Conservation (phyloP, 1,140 invertebrate genomes). For the Drosophila pseudoobscura region DNA sequence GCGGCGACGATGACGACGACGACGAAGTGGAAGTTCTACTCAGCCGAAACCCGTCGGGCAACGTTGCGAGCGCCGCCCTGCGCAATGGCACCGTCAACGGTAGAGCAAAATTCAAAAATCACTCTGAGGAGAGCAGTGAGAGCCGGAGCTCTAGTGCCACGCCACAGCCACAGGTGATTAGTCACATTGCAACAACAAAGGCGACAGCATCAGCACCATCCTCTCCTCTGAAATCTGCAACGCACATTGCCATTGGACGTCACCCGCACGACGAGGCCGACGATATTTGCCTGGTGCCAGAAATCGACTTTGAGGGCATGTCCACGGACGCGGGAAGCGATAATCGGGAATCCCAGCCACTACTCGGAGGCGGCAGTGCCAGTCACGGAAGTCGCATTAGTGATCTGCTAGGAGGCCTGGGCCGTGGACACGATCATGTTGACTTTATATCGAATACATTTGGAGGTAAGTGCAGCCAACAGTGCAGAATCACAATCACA, state of each 20-base stretch:
- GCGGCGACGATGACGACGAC: conserved; percentile 50
- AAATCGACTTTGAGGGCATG: conserved; percentile 85
- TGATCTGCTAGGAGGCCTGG: conserved; percentile 57
- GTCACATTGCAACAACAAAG: conserved; percentile 57
- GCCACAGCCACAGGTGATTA: conserved; percentile 46
- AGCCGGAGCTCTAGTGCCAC: conserved; percentile 26
- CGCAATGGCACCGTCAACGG: conserved; percentile 32
- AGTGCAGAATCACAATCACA: background rate
- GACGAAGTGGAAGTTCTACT: conserved; percentile 63
- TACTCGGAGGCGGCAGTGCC: conserved; percentile 88
- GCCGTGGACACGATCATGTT: conserved; percentile 86
- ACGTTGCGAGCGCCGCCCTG: conserved; percentile 31
- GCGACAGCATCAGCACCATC: conserved; percentile 37
- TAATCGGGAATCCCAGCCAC: conserved; percentile 94
- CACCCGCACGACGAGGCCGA: conserved; percentile 71
- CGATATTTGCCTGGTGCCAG: conserved; percentile 79
- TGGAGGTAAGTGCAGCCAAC: conserved; percentile 86
- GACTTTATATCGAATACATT: conserved; percentile 92
- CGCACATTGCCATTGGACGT: conserved; percentile 44
- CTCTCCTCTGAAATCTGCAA: conserved; percentile 61
- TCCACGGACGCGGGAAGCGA: conserved; percentile 87
- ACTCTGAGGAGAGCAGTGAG: conserved; percentile 53
- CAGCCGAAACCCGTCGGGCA: conserved; percentile 29
- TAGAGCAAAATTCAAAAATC: conserved; percentile 25
- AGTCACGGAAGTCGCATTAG: conserved; percentile 70